Evolutionary conservation across 92 coral and sea anemone genomes (phyloP).

Genomic region (Desmophyllum pertusum): DNA sequence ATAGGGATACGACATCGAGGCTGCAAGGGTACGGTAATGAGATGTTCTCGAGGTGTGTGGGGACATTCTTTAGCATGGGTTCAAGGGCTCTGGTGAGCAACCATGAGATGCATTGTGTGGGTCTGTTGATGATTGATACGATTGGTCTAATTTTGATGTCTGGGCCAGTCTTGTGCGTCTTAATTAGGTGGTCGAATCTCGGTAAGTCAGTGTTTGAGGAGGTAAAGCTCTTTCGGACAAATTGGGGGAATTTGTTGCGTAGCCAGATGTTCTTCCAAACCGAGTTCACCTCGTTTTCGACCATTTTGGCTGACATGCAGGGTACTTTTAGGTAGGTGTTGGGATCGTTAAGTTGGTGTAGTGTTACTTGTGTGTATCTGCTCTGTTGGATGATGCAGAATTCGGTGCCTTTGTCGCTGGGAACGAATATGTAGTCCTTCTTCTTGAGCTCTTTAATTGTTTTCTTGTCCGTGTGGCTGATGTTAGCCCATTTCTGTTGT

Average conservation of each 20-base stretch:
- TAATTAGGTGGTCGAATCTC: slow-evolving; percentile 58
- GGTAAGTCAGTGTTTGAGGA: slow-evolving; percentile 59
- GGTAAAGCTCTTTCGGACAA: slow-evolving; percentile 36
- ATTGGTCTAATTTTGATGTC: slow-evolving; percentile 55
- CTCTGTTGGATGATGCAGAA: slow-evolving; percentile 42
- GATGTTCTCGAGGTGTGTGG: slow-evolving; percentile 58
- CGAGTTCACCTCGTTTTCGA: slow-evolving; percentile 58
- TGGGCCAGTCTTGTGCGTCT: slow-evolving; percentile 56
- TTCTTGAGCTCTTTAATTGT: slow-evolving; percentile 37
- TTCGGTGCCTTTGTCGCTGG: slow-evolving; percentile 66
- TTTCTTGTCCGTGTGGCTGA: slow-evolving; percentile 21
- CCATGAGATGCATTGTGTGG: slow-evolving; percentile 51
- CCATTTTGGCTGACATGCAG: slow-evolving; percentile 64
- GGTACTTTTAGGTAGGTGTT: slow-evolving; percentile 46
- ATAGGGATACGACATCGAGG: slow-evolving; percentile 52
- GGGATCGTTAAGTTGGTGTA: slow-evolving; percentile 46
- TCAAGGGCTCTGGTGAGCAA: slow-evolving; percentile 36
- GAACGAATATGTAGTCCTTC: slow-evolving; percentile 34
- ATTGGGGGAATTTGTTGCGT: slow-evolving; percentile 35
- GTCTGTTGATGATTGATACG: slow-evolving; percentile 59
- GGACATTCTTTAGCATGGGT: slow-evolving; percentile 45
- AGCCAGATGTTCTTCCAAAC: slow-evolving; percentile 63
- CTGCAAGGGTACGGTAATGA: slow-evolving; percentile 39
- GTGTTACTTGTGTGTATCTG: slow-evolving; percentile 47
- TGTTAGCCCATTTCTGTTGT: slow-evolving; percentile 51